These are phyloP conservation scores for Epizoanthus fatuus DNA, from an alignment of 92 coral and sea anemone species.

Conservation along the genomic window DNA sequence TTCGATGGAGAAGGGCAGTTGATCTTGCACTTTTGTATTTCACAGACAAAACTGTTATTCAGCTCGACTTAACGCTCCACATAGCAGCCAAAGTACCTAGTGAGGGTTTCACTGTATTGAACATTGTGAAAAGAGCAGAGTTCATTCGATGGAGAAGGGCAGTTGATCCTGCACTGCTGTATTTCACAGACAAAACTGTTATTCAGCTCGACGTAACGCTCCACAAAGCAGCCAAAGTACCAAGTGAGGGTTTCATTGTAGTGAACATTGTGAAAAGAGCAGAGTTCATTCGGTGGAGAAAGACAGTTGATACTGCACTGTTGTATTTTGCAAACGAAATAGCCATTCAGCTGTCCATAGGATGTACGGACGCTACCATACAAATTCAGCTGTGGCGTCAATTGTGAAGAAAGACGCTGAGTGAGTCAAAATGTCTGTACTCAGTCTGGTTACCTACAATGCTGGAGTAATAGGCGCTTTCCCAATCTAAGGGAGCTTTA, in stretches of 20 bases:
- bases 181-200: too few species aligned
- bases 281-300: conserved; percentile 48
- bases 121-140: too few species aligned
- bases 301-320: conserved; percentile 53
- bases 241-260: conserved; percentile 60
- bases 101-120: too few species aligned
- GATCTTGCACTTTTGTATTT: too few species aligned
- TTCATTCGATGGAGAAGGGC: too few species aligned
- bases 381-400: conserved; percentile 34
- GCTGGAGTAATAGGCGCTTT: conserved; percentile 49
- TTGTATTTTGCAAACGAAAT: conserved; percentile 53
- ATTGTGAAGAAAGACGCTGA: conserved; percentile 22
- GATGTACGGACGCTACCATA: conserved; percentile 45
- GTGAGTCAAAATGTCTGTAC: conserved; percentile 58
- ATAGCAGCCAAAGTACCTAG: too few species aligned
- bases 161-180: too few species aligned
- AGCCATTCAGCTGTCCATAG: conserved; percentile 30
- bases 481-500: conserved; percentile 37
- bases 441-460: conserved; percentile 43
- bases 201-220: conserved; percentile 31
- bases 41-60: too few species aligned
- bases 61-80: too few species aligned
- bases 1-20: too few species aligned
- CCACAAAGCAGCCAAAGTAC: too few species aligned
- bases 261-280: conserved; percentile 49